Percentiles rank a stretch among this genome's conserved stretches.
Conservation (phyloP, 2,797 vertebrate genomes). For the Zonotrichia albicollis region DNA sequence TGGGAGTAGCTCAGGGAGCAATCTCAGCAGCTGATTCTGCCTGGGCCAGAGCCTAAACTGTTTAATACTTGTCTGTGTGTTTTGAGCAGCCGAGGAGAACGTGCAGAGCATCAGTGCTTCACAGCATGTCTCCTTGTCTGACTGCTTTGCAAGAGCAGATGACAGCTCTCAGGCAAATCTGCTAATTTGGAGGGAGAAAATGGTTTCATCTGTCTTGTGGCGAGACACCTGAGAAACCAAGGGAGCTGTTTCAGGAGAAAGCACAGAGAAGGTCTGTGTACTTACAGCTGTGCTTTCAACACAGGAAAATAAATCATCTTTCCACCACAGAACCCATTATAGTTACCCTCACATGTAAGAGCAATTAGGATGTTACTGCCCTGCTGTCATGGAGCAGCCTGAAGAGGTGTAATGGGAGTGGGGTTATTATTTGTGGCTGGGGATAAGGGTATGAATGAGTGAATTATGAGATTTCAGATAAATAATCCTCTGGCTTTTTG, state of each 20-base stretch:
- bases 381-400: neutral
- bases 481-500: neutral
- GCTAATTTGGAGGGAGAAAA: constrained; percentile 41
- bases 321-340: neutral
- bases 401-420: neutral
- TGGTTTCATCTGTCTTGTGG: neutral
- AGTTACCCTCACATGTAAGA: constrained; percentile 14
- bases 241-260: constrained; percentile 10
- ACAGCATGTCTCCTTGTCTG: neutral
- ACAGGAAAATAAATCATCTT: constrained; percentile 38
- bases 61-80: neutral
- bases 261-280: constrained; percentile 42
- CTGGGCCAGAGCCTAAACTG: neutral
- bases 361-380: constrained; percentile 14
- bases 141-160: neutral
- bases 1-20: neutral
- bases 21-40: neutral
- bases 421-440: neutral
- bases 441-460: neutral
- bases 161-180: constrained; percentile 31
- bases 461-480: neutral
- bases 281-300: constrained; percentile 53
- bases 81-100: neutral
- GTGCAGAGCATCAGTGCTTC: neutral
- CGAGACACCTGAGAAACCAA: constrained; percentile 49